Evolutionary conservation across 2,888 invertebrate species (phyloP), one percentile per base, ranked within the genome.

Genomic region (Ichneumoninae sp.): DNA sequence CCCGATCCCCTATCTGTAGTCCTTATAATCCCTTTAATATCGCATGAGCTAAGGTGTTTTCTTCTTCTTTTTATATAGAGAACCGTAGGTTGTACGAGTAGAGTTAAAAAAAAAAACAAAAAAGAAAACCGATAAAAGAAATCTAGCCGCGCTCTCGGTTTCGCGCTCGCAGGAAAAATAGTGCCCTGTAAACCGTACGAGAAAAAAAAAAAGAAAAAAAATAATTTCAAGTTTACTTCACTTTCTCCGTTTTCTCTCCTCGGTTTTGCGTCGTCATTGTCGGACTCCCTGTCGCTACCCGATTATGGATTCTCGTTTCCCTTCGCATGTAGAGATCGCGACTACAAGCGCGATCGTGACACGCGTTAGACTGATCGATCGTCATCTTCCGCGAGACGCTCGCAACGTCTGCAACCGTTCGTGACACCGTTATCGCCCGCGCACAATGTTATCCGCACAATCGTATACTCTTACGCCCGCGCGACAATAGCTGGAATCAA

Each of bases 41-140:
- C 68, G 74, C 68, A 47, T 70, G 74, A 78, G 66, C 30, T 83
- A 66, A 83, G 47, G 76, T 83, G 83, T 86, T 69, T 74, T 77
- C 65, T 84, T 78, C 71, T 83, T 86, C 85, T 86, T 81, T 47
- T 47, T 47, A 47, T 16, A 81, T 86, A 83, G 85, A 86, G 85
- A 80, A 65, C 47, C 71, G n/a, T 85, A 81, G 83, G 36, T 76
- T 81, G 81, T 83, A 80, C 74, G 74, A 68, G 26, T 81, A 83
- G 78, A 16, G 52, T 70, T 83, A 44, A 44, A 47, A 71, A 33
- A 33, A 66, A 10, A 50, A 63, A 52, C 30, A 79, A 60, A 78
- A 65, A 80, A 77, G 44, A 66, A 73, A 81, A 70, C 26, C 36
- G 54, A 66, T 65, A 30, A 47, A 36, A 76, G 40, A 30, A 57